Evolutionary conservation across 1,140 invertebrate species (phyloP).

Genomic region (Cherax destructor): DNA sequence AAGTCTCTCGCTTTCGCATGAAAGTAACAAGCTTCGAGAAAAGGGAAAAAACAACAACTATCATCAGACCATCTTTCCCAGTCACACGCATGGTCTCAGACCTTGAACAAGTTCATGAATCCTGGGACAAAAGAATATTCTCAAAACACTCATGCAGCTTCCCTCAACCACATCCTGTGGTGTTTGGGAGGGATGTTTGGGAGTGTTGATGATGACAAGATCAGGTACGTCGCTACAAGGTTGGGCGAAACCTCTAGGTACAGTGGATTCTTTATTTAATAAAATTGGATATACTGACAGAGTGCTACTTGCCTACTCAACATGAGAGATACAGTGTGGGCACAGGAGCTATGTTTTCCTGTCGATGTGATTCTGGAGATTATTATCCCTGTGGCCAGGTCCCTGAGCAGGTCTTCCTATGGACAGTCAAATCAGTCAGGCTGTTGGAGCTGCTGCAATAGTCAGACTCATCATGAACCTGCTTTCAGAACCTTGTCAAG

Average conservation of each 20-base stretch:
- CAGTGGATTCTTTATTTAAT: background rate
- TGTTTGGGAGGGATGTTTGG: background rate
- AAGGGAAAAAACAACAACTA: background rate
- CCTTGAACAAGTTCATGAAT: background rate
- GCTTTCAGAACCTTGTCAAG: too few relatives aligned
- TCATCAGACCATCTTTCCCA: background rate
- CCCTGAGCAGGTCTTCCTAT: too few relatives aligned
- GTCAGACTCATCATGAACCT: too few relatives aligned
- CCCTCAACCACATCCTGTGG: background rate
- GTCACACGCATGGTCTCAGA: background rate
- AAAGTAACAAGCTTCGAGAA: background rate
- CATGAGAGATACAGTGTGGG: background rate
- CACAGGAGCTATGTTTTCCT: too few relatives aligned
- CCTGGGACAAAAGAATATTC: background rate
- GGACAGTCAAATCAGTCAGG: too few relatives aligned
- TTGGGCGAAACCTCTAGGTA: background rate
- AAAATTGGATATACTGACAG: background rate
- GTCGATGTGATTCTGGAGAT: background rate
- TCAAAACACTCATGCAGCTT: background rate
- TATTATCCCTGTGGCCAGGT: too few relatives aligned
- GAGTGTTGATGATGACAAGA: background rate
- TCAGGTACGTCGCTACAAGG: background rate
- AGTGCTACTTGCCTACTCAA: background rate
- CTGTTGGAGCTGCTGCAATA: too few relatives aligned
- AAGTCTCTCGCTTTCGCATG: background rate